These are phyloP conservation scores for Anoncus sp. DNA, from an alignment of 2,888 invertebrate genomes.

Conservation along the genomic window DNA sequence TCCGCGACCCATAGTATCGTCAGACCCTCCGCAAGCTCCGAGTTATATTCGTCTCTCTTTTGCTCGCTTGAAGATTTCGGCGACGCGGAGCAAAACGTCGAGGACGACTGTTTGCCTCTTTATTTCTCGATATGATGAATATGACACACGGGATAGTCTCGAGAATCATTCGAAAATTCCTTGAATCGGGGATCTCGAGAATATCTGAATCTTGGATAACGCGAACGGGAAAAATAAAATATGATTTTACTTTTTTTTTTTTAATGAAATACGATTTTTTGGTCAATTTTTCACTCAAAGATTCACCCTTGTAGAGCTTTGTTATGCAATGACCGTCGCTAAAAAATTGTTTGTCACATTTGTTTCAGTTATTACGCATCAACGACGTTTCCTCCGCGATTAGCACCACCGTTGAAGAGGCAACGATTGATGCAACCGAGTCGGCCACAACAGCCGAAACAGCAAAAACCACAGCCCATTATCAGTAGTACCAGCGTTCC, in stretches of 20 bases:
- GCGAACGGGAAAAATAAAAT: background rate
- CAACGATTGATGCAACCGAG: slow-evolving; percentile 85
- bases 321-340: too few relatives aligned
- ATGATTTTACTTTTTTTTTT: slow-evolving; percentile 10
- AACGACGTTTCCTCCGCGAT: slow-evolving; percentile 85
- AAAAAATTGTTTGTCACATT: slow-evolving; percentile 26
- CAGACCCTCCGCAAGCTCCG: slow-evolving; percentile 48
- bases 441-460: slow-evolving; percentile 80
- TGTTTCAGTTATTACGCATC: slow-evolving; percentile 87
- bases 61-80: slow-evolving; percentile 10
- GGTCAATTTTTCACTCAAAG: too few relatives aligned
- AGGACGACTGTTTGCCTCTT: slow-evolving; percentile 36
- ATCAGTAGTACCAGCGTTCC: slow-evolving; percentile 80
- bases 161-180: slow-evolving; percentile 38
- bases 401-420: slow-evolving; percentile 87
- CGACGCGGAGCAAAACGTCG: slow-evolving; percentile 45
- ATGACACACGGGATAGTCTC: slow-evolving; percentile 22
- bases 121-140: slow-evolving; percentile 48
- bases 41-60: slow-evolving; percentile 23
- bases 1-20: slow-evolving; percentile 26
- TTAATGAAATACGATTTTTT: too few relatives aligned
- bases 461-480: slow-evolving; percentile 73
- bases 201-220: slow-evolving; percentile 34
- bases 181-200: slow-evolving; percentile 27
- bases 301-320: too few relatives aligned